Base-by-base conservation (phyloP, 1,140 invertebrate genomes). In the Drosophila teissieri region DNA sequence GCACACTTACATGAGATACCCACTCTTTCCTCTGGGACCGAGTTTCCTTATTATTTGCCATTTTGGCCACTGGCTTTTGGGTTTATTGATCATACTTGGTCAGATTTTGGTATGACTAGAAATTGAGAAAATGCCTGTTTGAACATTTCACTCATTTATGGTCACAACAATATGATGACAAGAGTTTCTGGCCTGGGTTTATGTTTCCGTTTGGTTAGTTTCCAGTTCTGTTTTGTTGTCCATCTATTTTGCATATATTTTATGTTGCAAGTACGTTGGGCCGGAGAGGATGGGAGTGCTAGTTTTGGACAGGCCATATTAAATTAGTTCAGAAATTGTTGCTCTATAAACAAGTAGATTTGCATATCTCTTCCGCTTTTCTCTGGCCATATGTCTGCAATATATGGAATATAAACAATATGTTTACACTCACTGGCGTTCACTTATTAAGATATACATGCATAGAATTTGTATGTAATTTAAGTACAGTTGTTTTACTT, bases 321-420 rank as follows among this genome's bases (percentile, higher is more conserved):
- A 84, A 84, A 76, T 84, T 84, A 84, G 76, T 80, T 84, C 77
- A 69, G 76, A 77, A 84, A 84, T 84, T 80, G 81, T 84, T 84
- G 76, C 53, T 54, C 80, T 58, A 84, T 84, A 84, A 80, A 84
- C 79, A 84, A 77, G 65, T 39, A 70, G 42, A 84, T 84, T 80
- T 84, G 63, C 67, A 81, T 79, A 72, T 77, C 52, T 61, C 81
- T 8, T 34, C 15, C 40, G 22, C 14, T 19, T 15, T 19, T 15
- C 14, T 12, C 40, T 75, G 39, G 31, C 36, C 31, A 69, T 60
- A 64, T 76, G 65, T 54, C 14, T 46, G 17, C 36, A 27, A 24
- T 40, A 48, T 55, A 46, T 40, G 24, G 42, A 34, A 52, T 68
- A 46, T 62, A 58, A 44, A 62, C 74, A 70, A 75, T 84, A 84